Conservation (phyloP, 1,140 invertebrate genomes). For the Hestina assimilis region DNA sequence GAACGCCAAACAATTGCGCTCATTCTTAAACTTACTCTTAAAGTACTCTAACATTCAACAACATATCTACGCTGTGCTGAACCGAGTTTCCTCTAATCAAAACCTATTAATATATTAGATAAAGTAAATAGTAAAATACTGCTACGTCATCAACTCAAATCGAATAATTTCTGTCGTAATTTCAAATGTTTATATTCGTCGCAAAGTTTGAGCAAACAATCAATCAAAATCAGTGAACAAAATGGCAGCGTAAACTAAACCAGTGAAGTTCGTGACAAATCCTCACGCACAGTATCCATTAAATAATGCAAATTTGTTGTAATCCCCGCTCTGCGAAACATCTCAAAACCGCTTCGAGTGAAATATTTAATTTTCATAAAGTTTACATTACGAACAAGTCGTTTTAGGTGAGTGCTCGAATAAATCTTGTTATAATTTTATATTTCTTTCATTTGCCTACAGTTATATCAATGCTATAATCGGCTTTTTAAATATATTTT, state of each 20-base stretch:
- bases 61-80: slow-evolving; percentile 20
- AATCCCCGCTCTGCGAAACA: slow-evolving; percentile 66
- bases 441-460: slow-evolving; percentile 4
- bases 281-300: slow-evolving; percentile 72
- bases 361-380: slow-evolving; percentile 79
- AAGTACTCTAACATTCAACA: slow-evolving; percentile 31
- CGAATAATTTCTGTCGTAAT: slow-evolving; percentile 4
- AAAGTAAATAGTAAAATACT: too few species aligned
- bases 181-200: slow-evolving; percentile 19
- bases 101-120: too few species aligned
- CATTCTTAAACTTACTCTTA: slow-evolving; percentile 20
- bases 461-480: neutral
- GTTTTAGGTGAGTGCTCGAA: slow-evolving; percentile 1
- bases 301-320: slow-evolving; percentile 77
- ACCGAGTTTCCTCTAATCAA: neutral
- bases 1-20: slow-evolving; percentile 47
- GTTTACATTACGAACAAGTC: slow-evolving; percentile 62
- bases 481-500: too few species aligned
- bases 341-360: slow-evolving; percentile 56
- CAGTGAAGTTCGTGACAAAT: slow-evolving; percentile 65
- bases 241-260: slow-evolving; percentile 47
- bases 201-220: slow-evolving; percentile 39
- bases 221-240: slow-evolving; percentile 56
- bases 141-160: too few species aligned
- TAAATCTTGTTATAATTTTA: slow-evolving; percentile 3